Evolutionary conservation across 2,888 invertebrate species (phyloP).

Genomic region (Emmelina monodactyla): DNA sequence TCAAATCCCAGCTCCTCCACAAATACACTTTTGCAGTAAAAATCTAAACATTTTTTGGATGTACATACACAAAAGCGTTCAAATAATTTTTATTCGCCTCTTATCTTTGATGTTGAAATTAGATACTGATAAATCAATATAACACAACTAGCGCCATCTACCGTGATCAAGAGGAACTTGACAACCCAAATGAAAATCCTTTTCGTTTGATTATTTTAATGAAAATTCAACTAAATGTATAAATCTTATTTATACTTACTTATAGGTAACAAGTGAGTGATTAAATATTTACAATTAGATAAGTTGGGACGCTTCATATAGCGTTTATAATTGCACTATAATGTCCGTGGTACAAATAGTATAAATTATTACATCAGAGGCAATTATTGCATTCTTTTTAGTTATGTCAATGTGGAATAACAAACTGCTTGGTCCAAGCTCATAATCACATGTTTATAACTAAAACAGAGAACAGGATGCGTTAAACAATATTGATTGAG

Average conservation of each 20-base stretch:
- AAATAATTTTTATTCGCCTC: not conserved
- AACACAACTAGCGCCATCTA: conserved; percentile 16
- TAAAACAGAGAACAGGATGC: no score
- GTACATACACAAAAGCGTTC: not conserved
- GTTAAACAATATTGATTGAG: no score
- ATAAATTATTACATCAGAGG: no score
- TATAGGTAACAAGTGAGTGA: conserved; percentile 50
- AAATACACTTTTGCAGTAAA: conserved; percentile 11
- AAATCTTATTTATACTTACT: conserved; percentile 66
- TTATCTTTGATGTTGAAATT: not conserved
- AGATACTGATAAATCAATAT: not conserved
- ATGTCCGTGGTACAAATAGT: no score
- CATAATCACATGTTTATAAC: no score
- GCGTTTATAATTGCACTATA: no score
- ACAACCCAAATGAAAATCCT: conserved; percentile 22
- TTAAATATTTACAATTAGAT: conserved; percentile 54
- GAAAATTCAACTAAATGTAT: conserved; percentile 66
- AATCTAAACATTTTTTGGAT: not conserved
- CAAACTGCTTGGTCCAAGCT: no score
- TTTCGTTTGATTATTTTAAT: conserved; percentile 49
- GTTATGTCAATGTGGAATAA: no score
- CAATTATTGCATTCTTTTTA: no score
- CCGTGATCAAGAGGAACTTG: not conserved
- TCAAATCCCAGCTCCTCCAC: conserved; percentile 64
- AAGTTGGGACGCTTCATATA: conserved; percentile 21